Evolutionary conservation across 2,113 vertebrate genomes (phyloP).

Genomic region (Willisornis vidua): DNA sequence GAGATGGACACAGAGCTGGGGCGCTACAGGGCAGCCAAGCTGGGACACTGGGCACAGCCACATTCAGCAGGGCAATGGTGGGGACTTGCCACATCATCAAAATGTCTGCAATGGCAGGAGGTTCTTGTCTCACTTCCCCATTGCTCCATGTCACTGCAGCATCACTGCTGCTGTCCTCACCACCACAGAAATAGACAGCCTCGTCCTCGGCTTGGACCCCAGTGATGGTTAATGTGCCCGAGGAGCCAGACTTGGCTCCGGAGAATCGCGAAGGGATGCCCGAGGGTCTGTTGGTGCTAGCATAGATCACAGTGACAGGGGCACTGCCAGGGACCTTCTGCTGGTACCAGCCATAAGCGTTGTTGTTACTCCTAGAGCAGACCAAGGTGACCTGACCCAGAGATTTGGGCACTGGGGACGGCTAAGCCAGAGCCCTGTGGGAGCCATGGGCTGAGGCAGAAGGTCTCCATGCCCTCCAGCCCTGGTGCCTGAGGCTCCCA

Average conservation of each 20-base stretch:
- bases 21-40: neutral
- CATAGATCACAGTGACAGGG: neutral
- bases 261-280: neutral
- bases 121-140: neutral
- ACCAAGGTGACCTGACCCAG: neutral
- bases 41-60: neutral
- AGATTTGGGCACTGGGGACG: neutral
- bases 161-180: neutral
- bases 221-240: neutral
- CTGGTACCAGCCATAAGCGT: neutral
- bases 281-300: rapidly evolving
- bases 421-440: neutral
- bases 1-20: rapidly evolving
- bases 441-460: neutral
- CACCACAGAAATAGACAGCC: neutral
- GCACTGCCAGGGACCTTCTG: neutral
- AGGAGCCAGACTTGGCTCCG: rapidly evolving
- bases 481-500: neutral
- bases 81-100: no score
- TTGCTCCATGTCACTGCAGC: neutral
- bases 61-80: neutral
- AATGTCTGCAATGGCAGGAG: neutral
- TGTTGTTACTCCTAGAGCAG: neutral
- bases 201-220: neutral
- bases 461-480: neutral